Evolutionary conservation across 1,140 invertebrate species (phyloP).

Genomic region (Drosophila murphyi): DNA sequence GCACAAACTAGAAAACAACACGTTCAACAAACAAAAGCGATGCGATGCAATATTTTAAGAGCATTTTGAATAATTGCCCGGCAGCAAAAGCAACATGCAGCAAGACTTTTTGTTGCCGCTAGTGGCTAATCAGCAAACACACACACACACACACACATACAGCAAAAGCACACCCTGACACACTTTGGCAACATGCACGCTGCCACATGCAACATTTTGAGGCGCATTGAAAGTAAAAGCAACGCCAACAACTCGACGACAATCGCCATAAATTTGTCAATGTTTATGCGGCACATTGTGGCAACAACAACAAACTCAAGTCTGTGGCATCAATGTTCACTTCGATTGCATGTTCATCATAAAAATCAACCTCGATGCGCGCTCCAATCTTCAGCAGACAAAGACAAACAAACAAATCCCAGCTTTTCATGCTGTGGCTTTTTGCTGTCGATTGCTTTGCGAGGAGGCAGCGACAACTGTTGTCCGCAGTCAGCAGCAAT

Average conservation of each 20-base stretch:
- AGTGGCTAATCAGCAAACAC: constrained; percentile 43
- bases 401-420: constrained; percentile 25
- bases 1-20: constrained; percentile 52
- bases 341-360: constrained; percentile 42
- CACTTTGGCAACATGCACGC: constrained; percentile 15
- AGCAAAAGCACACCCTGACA: constrained; percentile 4
- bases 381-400: background rate
- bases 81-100: constrained; percentile 32
- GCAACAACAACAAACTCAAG: background rate
- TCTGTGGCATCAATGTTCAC: constrained; percentile 19
- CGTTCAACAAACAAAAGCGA: constrained; percentile 44
- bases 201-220: constrained; percentile 33
- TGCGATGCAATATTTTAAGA: constrained; percentile 49
- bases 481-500: background rate
- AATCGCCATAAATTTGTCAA: constrained; percentile 45
- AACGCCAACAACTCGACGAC: constrained; percentile 7
- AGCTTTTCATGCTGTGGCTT: background rate
- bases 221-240: constrained; percentile 48
- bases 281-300: constrained; percentile 16
- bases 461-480: background rate
- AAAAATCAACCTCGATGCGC: constrained; percentile 11
- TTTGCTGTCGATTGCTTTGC: background rate
- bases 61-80: constrained; percentile 50
- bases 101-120: constrained; percentile 24
- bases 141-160: constrained; percentile 17